Base-by-base conservation (phyloP, 2,888 invertebrate genomes). In the Calameuta idolon region DNA sequence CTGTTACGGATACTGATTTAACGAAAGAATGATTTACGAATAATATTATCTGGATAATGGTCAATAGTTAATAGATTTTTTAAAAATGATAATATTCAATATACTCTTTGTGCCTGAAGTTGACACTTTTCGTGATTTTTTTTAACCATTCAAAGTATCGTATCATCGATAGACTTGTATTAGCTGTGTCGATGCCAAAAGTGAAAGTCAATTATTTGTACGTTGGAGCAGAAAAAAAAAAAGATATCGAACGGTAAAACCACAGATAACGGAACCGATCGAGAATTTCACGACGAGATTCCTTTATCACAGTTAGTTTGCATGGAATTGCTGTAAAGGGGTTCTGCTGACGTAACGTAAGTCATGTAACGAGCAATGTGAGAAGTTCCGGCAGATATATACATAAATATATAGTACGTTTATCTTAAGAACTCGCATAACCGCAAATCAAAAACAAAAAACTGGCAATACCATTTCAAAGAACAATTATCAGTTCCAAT, bases 121-220 rank as follows among this genome's bases (percentile, higher is more conserved):
- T 55, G 23, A 55, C 2, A 55, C 2, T 55, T 55, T 55, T 55
- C 55, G 23, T 2, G 23, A 55, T 55, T 55, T 55, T 55, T 40
- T 55, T 55, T 55, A 23, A 55, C 23, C 9, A 55, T 23, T 55
- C 23, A 23, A 55, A 23, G 55, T 55, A 23, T 23, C 55, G 23
- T 55, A 55, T 55, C 55, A 9, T 55, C 9, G 9, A 9, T 55
- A 23, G 55, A 9, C 23, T 23, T 9, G 23, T 55, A 55, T 23
- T 55, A 55, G 55, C 55, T 2, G 55, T 55, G 9, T 2, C 55
- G 34, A 74, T 34, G 31, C 74, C 37, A 12, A 23, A n/a, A 74
- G 74, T 74, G 74, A 74, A 74, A 74, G 74, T 35, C 30, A 30
- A 74, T 74, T 74, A 74, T 74, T 74, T 74, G 12, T 30, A 34